These are phyloP conservation scores for Pseudorasbora parva DNA, from an alignment of 2,113 vertebrate genomes.

Conservation along the genomic window DNA sequence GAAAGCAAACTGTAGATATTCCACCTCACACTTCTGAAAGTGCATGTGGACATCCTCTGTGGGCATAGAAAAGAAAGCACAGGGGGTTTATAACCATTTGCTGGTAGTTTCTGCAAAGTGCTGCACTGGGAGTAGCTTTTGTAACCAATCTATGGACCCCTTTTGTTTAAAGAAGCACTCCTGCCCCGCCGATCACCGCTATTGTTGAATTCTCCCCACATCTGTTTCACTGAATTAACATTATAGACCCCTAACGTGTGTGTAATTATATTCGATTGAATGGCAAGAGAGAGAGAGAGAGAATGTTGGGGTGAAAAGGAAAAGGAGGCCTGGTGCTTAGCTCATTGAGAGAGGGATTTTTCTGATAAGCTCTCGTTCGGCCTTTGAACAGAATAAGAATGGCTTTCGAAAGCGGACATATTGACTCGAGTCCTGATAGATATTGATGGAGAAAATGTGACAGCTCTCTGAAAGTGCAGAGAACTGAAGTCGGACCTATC, in stretches of 20 bases:
- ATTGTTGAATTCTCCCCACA: slow-evolving; percentile 9
- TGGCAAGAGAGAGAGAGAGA: neutral
- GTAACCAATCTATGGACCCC: slow-evolving; percentile 3
- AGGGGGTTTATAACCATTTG: neutral
- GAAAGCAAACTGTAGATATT: slow-evolving; percentile 96
- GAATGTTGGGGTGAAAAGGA: neutral
- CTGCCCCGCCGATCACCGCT: slow-evolving; percentile 5
- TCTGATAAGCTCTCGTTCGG: slow-evolving; percentile 49
- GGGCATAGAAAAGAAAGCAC: slow-evolving; percentile 48
- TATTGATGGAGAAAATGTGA: slow-evolving; percentile 41
- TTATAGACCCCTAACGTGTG: slow-evolving; percentile 30
- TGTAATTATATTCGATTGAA: slow-evolving; percentile 48
- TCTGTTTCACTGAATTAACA: slow-evolving; percentile 45
- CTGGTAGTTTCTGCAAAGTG: neutral
- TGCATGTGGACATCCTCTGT: slow-evolving; percentile 91
- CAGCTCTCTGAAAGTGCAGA: slow-evolving; percentile 18
- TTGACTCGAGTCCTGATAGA: slow-evolving; percentile 47
- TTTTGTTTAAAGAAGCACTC: slow-evolving; percentile 29
- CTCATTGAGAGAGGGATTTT: slow-evolving; percentile 35
- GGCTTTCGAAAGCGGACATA: slow-evolving; percentile 42
- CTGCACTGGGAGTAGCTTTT: slow-evolving; percentile 30
- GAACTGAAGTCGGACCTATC: slow-evolving; percentile 17
- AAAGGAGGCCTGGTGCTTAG: slow-evolving; percentile 9
- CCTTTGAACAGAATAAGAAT: slow-evolving; percentile 48
- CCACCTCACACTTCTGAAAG: slow-evolving; percentile 92